A percentile compares a stretch with the other conserved stretches of the same genome.
These are phyloP conservation scores for Cephalopachus bancanus DNA, from an alignment of 2,797 vertebrate genomes.

Conservation along the genomic window DNA sequence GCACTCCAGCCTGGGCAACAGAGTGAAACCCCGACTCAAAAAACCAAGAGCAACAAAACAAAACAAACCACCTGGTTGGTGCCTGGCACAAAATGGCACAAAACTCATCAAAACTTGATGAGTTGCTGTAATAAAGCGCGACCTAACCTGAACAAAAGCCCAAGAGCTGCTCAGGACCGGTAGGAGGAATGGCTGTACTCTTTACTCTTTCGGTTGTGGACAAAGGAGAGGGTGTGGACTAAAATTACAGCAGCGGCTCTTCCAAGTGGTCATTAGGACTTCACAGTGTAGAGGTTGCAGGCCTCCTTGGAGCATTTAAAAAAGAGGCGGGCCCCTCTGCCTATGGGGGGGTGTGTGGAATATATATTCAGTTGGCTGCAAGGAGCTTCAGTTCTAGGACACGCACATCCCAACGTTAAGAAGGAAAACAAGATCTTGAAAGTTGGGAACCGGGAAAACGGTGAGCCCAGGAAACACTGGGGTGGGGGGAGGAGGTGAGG, in stretches of 20 bases:
- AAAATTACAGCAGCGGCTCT: neutral
- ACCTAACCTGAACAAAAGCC: neutral
- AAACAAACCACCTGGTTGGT: neutral
- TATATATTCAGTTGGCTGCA: neutral
- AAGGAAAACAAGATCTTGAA: neutral
- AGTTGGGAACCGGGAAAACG: neutral
- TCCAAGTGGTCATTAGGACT: neutral
- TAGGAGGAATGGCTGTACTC: neutral
- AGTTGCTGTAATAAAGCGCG: neutral
- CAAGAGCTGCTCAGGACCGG: neutral
- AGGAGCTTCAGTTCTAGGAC: neutral
- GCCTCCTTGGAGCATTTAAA: neutral
- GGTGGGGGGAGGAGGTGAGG: too few species aligned
- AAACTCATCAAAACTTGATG: neutral
- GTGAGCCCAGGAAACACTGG: neutral
- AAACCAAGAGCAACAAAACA: too few species aligned
- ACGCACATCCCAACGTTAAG: neutral
- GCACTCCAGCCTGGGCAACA: too few species aligned
- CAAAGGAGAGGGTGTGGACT: slow-evolving; percentile 22
- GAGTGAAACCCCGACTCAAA: too few species aligned
- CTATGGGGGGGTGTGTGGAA: neutral
- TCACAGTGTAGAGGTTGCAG: neutral
- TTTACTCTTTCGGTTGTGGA: neutral
- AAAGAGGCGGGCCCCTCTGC: neutral
- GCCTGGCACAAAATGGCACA: neutral